Evolutionary conservation across 2,113 vertebrate genomes (phyloP).

Genomic region (Paraplagusia blochii): DNA sequence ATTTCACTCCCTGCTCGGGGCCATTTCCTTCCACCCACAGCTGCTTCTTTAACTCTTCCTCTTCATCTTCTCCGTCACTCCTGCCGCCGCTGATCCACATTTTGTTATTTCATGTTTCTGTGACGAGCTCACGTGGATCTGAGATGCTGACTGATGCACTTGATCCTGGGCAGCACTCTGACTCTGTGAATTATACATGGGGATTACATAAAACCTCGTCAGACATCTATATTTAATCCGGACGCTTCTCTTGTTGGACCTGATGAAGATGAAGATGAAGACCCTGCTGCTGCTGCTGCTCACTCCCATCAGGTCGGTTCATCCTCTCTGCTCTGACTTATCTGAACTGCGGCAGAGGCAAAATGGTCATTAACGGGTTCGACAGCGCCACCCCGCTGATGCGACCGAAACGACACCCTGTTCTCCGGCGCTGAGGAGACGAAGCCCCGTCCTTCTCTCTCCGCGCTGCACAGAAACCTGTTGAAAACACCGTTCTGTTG

Average conservation of each 20-base stretch:
- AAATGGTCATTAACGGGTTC: constrained; percentile 62
- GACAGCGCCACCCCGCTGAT: constrained; percentile 47
- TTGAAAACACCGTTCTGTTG: constrained; percentile 44
- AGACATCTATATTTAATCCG: constrained; percentile 75
- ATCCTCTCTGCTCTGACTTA: too few relatives aligned
- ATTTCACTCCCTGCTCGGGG: constrained; percentile 40
- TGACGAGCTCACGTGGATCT: constrained; percentile 30
- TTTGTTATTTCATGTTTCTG: background rate
- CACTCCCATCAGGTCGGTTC: too few relatives aligned
- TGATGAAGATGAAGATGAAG: constrained; percentile 9
- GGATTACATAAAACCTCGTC: constrained; percentile 67
- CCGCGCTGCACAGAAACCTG: constrained; percentile 55
- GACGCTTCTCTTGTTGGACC: constrained; percentile 63
- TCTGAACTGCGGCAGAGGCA: constrained; percentile 28
- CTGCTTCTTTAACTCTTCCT: constrained; percentile 23
- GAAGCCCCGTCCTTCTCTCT: constrained; percentile 31
- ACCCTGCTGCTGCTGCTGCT: too few relatives aligned
- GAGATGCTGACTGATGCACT: constrained; percentile 42
- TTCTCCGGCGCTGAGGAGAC: too few relatives aligned
- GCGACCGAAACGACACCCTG: constrained; percentile 46
- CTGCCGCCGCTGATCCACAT: too few relatives aligned
- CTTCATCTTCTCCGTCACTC: constrained; percentile 9
- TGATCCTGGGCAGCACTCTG: constrained; percentile 68
- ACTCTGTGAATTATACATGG: constrained; percentile 73
- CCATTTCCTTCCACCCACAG: constrained; percentile 27